Conservation (phyloP, 2,888 invertebrate genomes). For the Steinernema carpocapsae region DNA sequence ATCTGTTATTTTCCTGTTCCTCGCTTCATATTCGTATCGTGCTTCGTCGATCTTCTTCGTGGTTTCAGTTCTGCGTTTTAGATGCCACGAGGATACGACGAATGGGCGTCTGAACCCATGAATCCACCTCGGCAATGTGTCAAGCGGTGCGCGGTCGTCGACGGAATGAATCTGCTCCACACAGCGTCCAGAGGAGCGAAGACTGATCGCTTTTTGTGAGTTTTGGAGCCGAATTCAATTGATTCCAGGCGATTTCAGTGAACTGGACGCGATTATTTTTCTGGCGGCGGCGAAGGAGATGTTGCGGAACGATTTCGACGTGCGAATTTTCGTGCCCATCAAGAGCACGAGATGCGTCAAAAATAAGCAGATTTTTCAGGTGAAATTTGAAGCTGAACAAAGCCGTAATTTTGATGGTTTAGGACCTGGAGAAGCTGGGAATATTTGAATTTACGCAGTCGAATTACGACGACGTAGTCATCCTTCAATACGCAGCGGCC, state of each 20-base stretch:
- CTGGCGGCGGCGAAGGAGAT: conserved; percentile 36
- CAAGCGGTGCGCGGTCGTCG: conserved; percentile 15
- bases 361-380: conserved; percentile 41
- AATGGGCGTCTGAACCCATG: too few species aligned
- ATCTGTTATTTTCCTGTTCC: neutral
- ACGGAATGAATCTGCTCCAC: conserved; percentile 29
- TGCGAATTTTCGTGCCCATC: conserved; percentile 40
- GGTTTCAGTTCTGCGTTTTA: neutral
- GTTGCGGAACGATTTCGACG: conserved; percentile 39
- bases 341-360: conserved; percentile 38
- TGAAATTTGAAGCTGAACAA: neutral
- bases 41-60: neutral
- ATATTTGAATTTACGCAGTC: conserved; percentile 11
- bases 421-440: neutral
- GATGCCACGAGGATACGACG: too few species aligned
- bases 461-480: conserved; percentile 42
- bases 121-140: neutral
- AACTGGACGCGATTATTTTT: conserved; percentile 40
- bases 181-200: conserved; percentile 16
- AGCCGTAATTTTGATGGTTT: neutral
- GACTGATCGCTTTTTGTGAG: neutral
- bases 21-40: neutral
- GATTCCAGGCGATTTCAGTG: too few species aligned
- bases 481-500: conserved; percentile 41
- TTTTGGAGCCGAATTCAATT: neutral